Evolutionary conservation across 2,888 invertebrate genomes (phyloP).

Genomic region (Diachrysia chrysitis): DNA sequence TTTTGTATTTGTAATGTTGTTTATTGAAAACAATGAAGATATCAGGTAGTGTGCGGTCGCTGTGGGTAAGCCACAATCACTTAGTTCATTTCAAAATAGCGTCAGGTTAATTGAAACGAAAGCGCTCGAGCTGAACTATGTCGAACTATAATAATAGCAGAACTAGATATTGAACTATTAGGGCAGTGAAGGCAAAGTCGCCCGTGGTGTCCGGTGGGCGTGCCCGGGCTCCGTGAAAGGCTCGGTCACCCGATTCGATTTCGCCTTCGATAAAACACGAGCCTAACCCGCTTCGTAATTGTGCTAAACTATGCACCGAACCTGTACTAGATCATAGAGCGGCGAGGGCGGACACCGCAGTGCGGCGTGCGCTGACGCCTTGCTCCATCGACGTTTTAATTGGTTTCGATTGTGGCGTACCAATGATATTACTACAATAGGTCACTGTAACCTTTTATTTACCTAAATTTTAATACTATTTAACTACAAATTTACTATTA

Average conservation of each 20-base stretch:
- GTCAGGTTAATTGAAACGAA: conserved; percentile 61
- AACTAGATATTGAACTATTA: conserved; percentile 65
- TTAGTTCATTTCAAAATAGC: conserved; percentile 53
- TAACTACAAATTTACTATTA: conserved; percentile 8
- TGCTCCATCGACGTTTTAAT: conserved; percentile 74
- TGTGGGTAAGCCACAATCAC: conserved; percentile 49
- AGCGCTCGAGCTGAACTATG: conserved; percentile 62
- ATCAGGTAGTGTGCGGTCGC: conserved; percentile 34
- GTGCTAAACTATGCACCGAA: conserved; percentile 69
- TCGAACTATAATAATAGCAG: conserved; percentile 58
- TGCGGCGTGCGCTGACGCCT: conserved; percentile 55
- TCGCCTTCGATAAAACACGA: conserved; percentile 78
- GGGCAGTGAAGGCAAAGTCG: conserved; percentile 70
- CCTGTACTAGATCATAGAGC: conserved; percentile 62
- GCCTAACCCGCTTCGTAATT: conserved; percentile 66
- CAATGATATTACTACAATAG: conserved; percentile 69
- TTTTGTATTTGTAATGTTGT: conserved; percentile 52
- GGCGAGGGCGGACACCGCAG: conserved; percentile 51
- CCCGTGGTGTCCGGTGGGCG: conserved; percentile 72
- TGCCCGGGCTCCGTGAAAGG: conserved; percentile 80
- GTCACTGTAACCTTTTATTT: conserved; percentile 65
- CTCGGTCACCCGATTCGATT: conserved; percentile 78
- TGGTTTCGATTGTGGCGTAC: conserved; percentile 70
- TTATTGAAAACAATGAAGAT: conserved; percentile 53
- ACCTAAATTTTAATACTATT: conserved; percentile 40